A percentile compares a stretch with the other conserved stretches of the same genome.
Conservation (phyloP, 2,113 vertebrate species). For the Protobothrops flavoviridis region DNA sequence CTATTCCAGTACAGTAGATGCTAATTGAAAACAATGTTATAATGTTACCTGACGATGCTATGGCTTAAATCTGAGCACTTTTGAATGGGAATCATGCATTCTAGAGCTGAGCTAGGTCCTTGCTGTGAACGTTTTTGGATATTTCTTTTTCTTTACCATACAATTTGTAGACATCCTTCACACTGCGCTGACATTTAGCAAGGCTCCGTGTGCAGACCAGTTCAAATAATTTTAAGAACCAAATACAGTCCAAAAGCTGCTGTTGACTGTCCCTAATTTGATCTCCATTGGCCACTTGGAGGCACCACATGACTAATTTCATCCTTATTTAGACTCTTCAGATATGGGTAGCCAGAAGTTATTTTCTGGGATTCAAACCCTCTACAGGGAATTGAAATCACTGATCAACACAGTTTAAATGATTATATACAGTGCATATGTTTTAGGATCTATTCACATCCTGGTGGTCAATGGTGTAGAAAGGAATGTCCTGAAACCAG, state of each 20-base stretch:
- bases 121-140: neutral
- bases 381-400: neutral
- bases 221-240: neutral
- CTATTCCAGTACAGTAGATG: neutral
- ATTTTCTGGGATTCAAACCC: neutral
- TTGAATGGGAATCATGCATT: neutral
- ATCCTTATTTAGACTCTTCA: neutral
- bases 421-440: neutral
- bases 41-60: neutral
- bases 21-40: neutral
- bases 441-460: neutral
- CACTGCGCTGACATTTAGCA: neutral
- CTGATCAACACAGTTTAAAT: neutral
- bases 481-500: neutral
- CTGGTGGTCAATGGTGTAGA: neutral
- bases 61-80: neutral
- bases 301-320: neutral
- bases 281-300: neutral
- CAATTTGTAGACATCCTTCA: neutral
- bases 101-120: neutral
- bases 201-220: neutral
- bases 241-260: neutral
- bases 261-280: slow-evolving; percentile 2
- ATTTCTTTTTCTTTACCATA: neutral
- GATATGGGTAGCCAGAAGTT: neutral